Percentiles rank a stretch among this genome's conserved stretches.
Evolutionary conservation across 2,113 vertebrate genomes (phyloP).

Genomic region (Ornithorhynchus anatinus): DNA sequence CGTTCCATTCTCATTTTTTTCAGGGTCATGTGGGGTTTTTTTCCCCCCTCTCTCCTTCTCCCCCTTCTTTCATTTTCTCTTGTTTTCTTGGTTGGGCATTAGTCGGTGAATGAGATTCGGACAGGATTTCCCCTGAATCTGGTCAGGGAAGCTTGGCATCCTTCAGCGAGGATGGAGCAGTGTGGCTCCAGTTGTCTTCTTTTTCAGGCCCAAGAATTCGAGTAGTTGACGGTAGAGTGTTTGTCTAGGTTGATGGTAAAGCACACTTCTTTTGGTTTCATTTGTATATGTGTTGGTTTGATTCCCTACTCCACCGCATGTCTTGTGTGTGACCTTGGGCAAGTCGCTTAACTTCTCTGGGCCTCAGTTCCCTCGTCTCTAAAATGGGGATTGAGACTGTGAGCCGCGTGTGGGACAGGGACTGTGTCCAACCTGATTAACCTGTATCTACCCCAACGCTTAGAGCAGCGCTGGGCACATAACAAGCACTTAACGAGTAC

Average conservation of each 20-base stretch:
- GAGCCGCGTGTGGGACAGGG: too few species aligned
- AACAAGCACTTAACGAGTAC: too few species aligned
- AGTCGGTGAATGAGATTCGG: slow-evolving; percentile 33
- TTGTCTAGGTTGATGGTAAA: slow-evolving; percentile 8
- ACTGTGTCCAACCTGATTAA: too few species aligned
- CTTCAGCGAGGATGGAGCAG: slow-evolving; percentile 1
- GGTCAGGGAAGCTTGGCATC: slow-evolving; percentile 34
- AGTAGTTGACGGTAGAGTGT: slow-evolving; percentile 24
- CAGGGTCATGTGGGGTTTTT: background rate
- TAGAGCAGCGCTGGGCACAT: too few species aligned
- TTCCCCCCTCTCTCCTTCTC: background rate
- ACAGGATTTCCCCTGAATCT: slow-evolving; percentile 38
- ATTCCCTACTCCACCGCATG: too few species aligned
- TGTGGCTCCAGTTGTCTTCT: slow-evolving; percentile 24
- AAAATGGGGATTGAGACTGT: too few species aligned
- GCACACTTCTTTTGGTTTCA: slow-evolving; percentile 23
- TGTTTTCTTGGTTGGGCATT: slow-evolving; percentile 27
- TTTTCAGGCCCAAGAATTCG: slow-evolving; percentile 37
- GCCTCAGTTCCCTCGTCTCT: too few species aligned
- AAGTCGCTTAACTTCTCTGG: too few species aligned
- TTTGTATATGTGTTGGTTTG: background rate
- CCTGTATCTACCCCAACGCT: too few species aligned
- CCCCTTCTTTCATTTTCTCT: slow-evolving; percentile 3
- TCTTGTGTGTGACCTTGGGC: too few species aligned
- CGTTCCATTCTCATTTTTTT: background rate